These are phyloP conservation scores for Elmis aenea DNA, from an alignment of 2,888 invertebrate genomes.

Conservation along the genomic window DNA sequence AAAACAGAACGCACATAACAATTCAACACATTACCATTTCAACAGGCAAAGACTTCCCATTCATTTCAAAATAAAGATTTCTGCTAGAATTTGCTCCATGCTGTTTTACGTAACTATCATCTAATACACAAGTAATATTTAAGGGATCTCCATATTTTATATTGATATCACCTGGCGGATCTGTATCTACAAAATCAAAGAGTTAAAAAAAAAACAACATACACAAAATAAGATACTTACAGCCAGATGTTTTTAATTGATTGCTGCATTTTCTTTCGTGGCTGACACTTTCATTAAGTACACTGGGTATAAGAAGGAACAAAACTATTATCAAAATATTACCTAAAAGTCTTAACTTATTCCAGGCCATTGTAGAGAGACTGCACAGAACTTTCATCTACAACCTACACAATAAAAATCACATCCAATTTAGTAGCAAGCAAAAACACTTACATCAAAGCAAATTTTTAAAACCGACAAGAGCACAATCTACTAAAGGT, in stretches of 20 bases:
- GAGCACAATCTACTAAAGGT: no score
- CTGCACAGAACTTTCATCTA: no score
- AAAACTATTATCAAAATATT: no score
- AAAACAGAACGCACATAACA: background rate
- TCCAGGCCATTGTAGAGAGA: no score
- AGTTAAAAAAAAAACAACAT: conserved; percentile 2
- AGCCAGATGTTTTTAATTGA: conserved; percentile 14
- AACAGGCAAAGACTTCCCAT: conserved; percentile 40
- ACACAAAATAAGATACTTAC: conserved; percentile 17
- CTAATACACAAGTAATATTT: conserved; percentile 59
- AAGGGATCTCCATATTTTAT: conserved; percentile 58
- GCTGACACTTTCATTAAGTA: no score
- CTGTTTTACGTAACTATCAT: conserved; percentile 46
- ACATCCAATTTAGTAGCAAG: no score
- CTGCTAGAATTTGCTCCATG: conserved; percentile 51
- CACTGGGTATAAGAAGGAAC: no score
- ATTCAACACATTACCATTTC: conserved; percentile 37
- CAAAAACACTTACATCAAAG: no score
- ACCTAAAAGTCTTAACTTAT: no score
- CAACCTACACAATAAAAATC: no score
- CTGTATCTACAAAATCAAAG: conserved; percentile 35
- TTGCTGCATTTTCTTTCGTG: conserved; percentile 7
- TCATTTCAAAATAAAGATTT: conserved; percentile 47
- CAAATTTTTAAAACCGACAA: no score
- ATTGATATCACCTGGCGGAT: conserved; percentile 42